These are phyloP conservation scores for Phyllostomus discolor DNA, from an alignment of 2,113 vertebrate genomes.

Conservation along the genomic window DNA sequence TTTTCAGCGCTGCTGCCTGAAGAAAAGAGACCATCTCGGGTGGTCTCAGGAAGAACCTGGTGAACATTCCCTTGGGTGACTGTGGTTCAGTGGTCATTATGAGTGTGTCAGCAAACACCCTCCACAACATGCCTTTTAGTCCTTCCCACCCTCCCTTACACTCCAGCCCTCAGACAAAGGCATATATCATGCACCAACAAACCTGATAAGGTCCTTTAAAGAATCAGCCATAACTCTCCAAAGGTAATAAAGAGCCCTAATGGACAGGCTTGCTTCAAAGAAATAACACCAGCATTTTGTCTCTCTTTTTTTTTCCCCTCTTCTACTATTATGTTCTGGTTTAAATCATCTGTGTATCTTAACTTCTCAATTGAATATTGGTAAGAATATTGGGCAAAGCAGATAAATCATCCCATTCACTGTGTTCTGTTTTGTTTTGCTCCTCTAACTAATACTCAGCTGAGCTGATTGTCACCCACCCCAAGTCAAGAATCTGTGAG, in stretches of 20 bases:
- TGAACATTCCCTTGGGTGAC: not conserved
- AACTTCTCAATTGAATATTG: not conserved
- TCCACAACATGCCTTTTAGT: slow-evolving; percentile 12
- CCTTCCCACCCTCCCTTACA: not conserved
- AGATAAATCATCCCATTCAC: not conserved
- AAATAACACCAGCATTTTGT: not conserved
- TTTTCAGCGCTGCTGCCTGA: slow-evolving; percentile 33
- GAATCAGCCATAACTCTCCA: not conserved
- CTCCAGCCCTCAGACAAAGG: not conserved
- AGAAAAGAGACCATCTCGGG: slow-evolving; percentile 4
- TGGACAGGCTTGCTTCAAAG: not conserved
- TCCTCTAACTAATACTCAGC: not conserved
- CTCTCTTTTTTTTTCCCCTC: not conserved
- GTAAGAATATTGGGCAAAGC: not conserved
- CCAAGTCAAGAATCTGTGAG: not conserved
- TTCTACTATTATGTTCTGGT: not conserved
- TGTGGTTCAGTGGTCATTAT: not conserved
- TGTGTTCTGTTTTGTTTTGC: not conserved
- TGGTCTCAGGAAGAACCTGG: not conserved
- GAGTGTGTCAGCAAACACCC: slow-evolving; percentile 19
- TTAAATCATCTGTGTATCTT: not conserved
- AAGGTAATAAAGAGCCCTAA: not conserved
- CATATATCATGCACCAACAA: not conserved
- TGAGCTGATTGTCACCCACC: not conserved
- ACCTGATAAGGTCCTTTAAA: not conserved